phyloP scores from a whole-genome alignment of 1,140 invertebrate species.

The Eurosta solidaginis region DNA sequence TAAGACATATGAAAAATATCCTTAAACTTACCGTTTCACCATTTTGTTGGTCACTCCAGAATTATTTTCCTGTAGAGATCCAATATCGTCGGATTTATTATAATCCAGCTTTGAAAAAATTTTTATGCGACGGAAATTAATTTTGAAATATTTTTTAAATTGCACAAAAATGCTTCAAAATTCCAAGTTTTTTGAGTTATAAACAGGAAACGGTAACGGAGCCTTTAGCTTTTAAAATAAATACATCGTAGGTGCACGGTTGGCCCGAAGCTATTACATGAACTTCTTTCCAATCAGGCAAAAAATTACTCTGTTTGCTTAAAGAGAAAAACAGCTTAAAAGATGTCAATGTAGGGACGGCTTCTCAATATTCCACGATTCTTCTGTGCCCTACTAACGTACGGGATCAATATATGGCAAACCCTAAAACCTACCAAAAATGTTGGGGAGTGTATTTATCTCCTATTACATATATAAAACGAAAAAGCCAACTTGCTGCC shows the following conservation, averaged over 20 bases:
- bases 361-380: too few relatives aligned
- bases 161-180: not conserved
- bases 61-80: conserved; percentile 59
- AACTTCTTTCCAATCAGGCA: not conserved
- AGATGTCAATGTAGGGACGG: too few relatives aligned
- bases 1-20: not conserved
- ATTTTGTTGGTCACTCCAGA: conserved; percentile 60
- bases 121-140: conserved; percentile 58
- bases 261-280: not conserved
- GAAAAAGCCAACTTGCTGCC: too few relatives aligned
- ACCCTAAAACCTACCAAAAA: too few relatives aligned
- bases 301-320: too few relatives aligned
- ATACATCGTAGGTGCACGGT: not conserved
- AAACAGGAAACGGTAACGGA: not conserved
- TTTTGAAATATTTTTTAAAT: conserved; percentile 33
- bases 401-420: too few relatives aligned
- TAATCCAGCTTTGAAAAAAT: conserved; percentile 61
- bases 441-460: too few relatives aligned
- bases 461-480: too few relatives aligned
- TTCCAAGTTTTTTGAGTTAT: not conserved
- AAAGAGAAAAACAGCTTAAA: too few relatives aligned
- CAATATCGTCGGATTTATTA: conserved; percentile 60
- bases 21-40: conserved; percentile 56
- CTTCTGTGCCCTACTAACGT: too few relatives aligned
- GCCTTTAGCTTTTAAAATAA: not conserved